Conservation (phyloP, 2,888 invertebrate genomes). For the Helicoverpa assulta region DNA sequence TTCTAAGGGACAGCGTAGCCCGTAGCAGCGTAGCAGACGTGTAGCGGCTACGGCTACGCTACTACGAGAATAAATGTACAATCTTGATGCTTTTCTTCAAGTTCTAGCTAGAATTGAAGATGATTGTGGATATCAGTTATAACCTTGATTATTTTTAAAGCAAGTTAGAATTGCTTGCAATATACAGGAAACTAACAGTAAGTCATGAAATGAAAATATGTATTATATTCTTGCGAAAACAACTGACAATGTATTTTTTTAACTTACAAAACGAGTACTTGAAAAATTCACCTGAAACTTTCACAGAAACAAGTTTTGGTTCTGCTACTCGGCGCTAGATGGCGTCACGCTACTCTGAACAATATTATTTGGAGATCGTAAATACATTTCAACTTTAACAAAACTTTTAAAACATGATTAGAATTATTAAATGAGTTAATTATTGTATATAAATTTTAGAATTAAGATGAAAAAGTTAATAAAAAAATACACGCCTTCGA, state of each 20-base stretch:
- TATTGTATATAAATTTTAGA: no score
- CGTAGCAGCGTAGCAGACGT: conserved; percentile 8
- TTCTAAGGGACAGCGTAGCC: not conserved
- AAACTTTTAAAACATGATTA: not conserved
- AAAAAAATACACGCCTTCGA: no score
- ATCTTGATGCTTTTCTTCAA: no score
- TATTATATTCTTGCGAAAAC: no score
- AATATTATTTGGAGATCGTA: not conserved
- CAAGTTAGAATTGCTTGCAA: no score
- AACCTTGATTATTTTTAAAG: no score
- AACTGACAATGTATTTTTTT: no score
- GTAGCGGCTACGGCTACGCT: conserved; percentile 21
- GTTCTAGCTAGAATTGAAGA: no score
- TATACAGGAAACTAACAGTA: no score
- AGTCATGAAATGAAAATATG: no score
- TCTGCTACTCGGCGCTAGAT: conserved; percentile 77
- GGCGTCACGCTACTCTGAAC: conserved; percentile 62
- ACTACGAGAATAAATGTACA: not conserved
- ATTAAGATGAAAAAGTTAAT: no score
- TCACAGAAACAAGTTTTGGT: conserved; percentile 22
- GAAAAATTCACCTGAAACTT: conserved; percentile 9
- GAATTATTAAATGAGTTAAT: not conserved
- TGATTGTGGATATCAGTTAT: no score
- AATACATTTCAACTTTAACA: not conserved
- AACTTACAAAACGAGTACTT: not conserved